These are phyloP conservation scores for Pundamilia nyererei DNA, from an alignment of 2,113 vertebrate species.

Conservation along the genomic window DNA sequence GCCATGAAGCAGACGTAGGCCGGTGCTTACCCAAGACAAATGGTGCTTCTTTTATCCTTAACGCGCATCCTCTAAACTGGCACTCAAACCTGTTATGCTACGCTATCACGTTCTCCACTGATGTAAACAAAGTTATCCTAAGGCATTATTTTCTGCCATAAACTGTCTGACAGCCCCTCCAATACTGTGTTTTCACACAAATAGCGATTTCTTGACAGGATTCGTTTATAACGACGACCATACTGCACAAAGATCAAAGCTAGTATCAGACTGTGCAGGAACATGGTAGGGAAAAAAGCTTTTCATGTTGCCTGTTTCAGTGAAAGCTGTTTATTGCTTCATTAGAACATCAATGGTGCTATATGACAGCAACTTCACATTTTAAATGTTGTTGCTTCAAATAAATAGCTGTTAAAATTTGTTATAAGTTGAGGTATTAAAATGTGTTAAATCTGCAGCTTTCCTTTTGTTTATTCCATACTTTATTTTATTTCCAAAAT, in stretches of 20 bases:
- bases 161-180: conserved; percentile 44
- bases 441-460: background rate
- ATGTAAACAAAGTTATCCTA: conserved; percentile 41
- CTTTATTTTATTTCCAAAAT: background rate
- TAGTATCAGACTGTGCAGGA: background rate
- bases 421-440: background rate
- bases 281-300: background rate
- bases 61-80: conserved; percentile 6
- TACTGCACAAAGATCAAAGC: conserved; percentile 38
- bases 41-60: conserved; percentile 15
- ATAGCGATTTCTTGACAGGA: conserved; percentile 40
- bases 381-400: background rate
- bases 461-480: background rate
- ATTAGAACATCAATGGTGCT: background rate
- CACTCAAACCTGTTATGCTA: background rate
- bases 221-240: conserved; percentile 38
- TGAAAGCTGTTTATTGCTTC: background rate
- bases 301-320: conserved; percentile 8
- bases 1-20: conserved; percentile 28
- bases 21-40: conserved; percentile 51
- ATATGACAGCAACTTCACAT: background rate
- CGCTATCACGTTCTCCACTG: background rate
- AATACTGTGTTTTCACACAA: conserved; percentile 31
- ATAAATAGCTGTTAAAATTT: background rate
- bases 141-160: conserved; percentile 36